Evolutionary conservation across 2,888 invertebrate species (phyloP).

Genomic region (Gymnosoma rotundatum): DNA sequence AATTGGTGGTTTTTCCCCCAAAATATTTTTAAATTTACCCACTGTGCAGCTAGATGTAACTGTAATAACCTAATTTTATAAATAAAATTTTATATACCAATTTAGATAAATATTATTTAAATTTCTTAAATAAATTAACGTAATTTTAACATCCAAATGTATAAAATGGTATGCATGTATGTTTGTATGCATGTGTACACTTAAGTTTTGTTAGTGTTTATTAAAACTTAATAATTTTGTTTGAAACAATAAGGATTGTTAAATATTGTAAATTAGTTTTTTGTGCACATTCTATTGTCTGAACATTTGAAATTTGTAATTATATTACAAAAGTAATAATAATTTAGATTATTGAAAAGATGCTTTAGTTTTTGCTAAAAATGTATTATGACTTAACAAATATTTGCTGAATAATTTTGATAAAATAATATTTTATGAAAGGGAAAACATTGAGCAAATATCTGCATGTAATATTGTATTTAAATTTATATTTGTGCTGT

Average conservation of each 20-base stretch:
- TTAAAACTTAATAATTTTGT: neutral
- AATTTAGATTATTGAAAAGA: conserved; percentile 16
- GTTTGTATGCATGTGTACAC: neutral
- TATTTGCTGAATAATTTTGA: conserved; percentile 15
- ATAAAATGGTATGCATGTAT: neutral
- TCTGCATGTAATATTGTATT: neutral
- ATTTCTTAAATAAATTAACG: too few relatives aligned
- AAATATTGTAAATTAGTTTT: conserved; percentile 1
- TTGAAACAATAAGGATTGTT: conserved; percentile 22
- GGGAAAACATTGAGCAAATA: neutral
- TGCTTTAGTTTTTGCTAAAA: neutral
- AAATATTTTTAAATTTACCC: too few relatives aligned
- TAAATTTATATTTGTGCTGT: neutral
- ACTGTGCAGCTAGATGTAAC: too few relatives aligned
- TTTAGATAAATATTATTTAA: too few relatives aligned
- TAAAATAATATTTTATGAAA: conserved; percentile 2
- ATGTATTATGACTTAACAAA: conserved; percentile 20
- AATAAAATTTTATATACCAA: too few relatives aligned
- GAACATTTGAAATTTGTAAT: conserved; percentile 30
- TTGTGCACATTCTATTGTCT: conserved; percentile 14
- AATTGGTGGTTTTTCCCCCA: too few relatives aligned
- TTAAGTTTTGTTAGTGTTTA: conserved; percentile 13
- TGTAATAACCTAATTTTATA: too few relatives aligned
- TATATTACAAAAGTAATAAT: conserved; percentile 18
- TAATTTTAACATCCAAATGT: too few relatives aligned